Base-by-base conservation (phyloP, 1,140 invertebrate genomes). In the Vanessa atalanta region DNA sequence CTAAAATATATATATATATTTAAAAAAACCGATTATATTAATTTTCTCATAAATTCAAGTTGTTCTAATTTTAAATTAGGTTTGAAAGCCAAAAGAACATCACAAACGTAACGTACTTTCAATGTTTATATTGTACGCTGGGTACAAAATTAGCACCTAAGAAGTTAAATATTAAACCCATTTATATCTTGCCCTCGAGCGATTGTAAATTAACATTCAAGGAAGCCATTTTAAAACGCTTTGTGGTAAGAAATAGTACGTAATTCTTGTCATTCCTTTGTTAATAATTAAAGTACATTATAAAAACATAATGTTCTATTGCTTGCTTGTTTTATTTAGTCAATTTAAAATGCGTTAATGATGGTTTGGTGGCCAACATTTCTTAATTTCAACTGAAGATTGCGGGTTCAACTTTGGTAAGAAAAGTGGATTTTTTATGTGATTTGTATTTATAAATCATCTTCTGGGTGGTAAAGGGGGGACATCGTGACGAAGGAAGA, bases 211-310 rank as follows among this genome's bases (percentile, higher is more conserved):
- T 72, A 72, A 72, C 51, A 48, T 72, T 66, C 53, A 60, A 66
- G 70, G 64, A 72, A 72, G 70, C 64, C 51, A 66, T 72, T 72
- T 64, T 57, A 66, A 66, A 72, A 72, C 64, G 70, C 64, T 66
- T 72, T 72, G 70, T 60, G 70, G 63, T 47, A 65, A 66, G 70
- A 64, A 70, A 70, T 64, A 47, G 53, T 64, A 51, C 63, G 69
- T 70, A 63, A 70, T 70, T 64, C 11, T 57, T 63, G 69, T 47
- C 69, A 63, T 16, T 70, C 69, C 69, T 70, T 70, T 70, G 69
- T 70, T 70, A 63, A 47, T 51, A 70, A 70, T 70, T 70, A 60
- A 48, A 70, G 43, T 60, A 20, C n/a, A 69, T 57, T 51, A 23
- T 6, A 51, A 66, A 66, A 53, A 16, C n/a, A 16, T 53, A 20